phyloP scores from a whole-genome alignment of 2,888 invertebrate genomes.

The Ophion slaviceki region DNA sequence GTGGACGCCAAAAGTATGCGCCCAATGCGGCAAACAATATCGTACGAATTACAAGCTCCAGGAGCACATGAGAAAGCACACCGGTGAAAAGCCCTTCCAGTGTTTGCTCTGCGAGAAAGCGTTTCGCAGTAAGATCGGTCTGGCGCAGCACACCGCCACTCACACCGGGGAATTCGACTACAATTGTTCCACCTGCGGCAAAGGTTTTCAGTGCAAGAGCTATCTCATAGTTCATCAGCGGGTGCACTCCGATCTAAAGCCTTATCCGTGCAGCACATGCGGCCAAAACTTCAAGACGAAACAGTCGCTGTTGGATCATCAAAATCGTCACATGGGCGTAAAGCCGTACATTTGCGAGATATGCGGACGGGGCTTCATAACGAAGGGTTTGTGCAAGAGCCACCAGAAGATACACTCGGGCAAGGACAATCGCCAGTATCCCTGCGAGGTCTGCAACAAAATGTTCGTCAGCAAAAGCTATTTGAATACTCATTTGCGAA shows the following conservation, averaged over 20 bases:
- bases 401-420: constrained; percentile 86
- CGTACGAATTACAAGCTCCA: constrained; percentile 86
- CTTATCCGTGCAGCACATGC: constrained; percentile 86
- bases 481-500: constrained; percentile 85
- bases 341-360: constrained; percentile 86
- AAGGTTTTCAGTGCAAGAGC: constrained; percentile 87
- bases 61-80: constrained; percentile 86
- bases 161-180: constrained; percentile 86
- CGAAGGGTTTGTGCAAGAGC: constrained; percentile 86
- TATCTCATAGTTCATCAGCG: constrained; percentile 87
- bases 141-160: constrained; percentile 86
- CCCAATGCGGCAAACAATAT: constrained; percentile 86
- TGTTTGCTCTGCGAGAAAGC: constrained; percentile 86
- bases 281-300: constrained; percentile 86
- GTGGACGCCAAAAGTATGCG: constrained; percentile 84
- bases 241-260: constrained; percentile 86
- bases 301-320: constrained; percentile 86
- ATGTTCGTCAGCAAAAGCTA: constrained; percentile 87
- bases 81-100: constrained; percentile 86
- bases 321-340: constrained; percentile 86
- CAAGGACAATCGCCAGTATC: constrained; percentile 86
- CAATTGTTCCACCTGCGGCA: constrained; percentile 86
- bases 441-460: constrained; percentile 86
- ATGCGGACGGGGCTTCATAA: constrained; percentile 86
- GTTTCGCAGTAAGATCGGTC: constrained; percentile 86